These are phyloP conservation scores for Chroicocephalus ridibundus DNA, from an alignment of 2,113 vertebrate genomes.

Conservation along the genomic window DNA sequence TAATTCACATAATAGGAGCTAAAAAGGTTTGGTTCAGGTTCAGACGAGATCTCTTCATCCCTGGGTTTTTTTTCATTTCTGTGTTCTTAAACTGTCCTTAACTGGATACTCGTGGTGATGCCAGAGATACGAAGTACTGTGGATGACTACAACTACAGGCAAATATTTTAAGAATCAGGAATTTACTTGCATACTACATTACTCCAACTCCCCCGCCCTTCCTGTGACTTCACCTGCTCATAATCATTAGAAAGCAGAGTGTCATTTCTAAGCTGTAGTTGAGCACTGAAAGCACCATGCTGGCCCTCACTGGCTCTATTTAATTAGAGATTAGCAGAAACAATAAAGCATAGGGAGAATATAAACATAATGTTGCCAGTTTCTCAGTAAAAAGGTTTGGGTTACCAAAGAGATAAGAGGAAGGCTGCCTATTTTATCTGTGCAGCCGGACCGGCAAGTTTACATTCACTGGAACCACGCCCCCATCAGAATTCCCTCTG, in stretches of 20 bases:
- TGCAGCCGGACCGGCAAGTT: rapidly evolving
- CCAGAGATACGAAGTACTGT: neutral
- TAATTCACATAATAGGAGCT: neutral
- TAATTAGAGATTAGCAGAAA: slow-evolving; percentile 38
- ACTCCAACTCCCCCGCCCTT: neutral
- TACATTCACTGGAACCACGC: neutral
- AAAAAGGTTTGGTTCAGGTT: neutral
- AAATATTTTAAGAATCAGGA: neutral
- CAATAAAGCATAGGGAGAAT: neutral
- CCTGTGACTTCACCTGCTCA: neutral
- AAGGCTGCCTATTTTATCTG: neutral
- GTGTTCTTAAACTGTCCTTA: neutral
- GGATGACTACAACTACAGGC: neutral
- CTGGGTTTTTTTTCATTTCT: neutral
- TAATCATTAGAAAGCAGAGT: neutral
- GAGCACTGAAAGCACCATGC: neutral
- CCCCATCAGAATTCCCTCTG: slow-evolving; percentile 28
- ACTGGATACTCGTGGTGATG: neutral
- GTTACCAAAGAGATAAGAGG: neutral
- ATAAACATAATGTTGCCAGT: neutral
- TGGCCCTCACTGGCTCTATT: neutral
- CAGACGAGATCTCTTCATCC: neutral
- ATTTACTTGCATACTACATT: neutral
- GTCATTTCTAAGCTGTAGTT: neutral
- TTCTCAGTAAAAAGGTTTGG: neutral